Evolutionary conservation across 2,113 vertebrate species (phyloP), one percentile per base, ranked within the genome.

Genomic region (Donacobius atricapilla): DNA sequence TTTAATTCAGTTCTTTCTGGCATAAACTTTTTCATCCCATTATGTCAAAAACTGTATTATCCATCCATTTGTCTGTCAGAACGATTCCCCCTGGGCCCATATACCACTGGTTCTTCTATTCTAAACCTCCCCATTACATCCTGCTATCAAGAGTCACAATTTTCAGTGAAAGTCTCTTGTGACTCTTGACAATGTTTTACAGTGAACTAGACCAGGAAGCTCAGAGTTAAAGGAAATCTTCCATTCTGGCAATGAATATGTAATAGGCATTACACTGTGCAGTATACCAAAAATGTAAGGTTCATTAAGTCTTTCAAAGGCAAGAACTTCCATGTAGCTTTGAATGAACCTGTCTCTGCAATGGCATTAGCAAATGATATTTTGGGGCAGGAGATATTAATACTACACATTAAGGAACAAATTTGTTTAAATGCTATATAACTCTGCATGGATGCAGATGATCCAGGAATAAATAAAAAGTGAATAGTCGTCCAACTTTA

Each of bases 1-100:
- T 98, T 98, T 98, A 98, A 98, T 98, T 98, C 97, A 97, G 97
- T 98, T 97, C 98, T 98, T 98, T 98, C 98, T 98, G 97, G 97
- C 96, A 98, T 98, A 98, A 98, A 98, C 97, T 98, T 98, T 97
- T 98, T 98, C 97, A 98, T 98, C 96, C 98, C 97, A 98, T 98
- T 98, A 98, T 98, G 98, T 98, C 98, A 98, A 98, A 98, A 98
- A 98, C 96, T 97, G 97, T 98, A 98, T 98, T 98, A 98, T 98
- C 97, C 97, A 98, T 98, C 98, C 98, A 98, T 98, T 98, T 98
- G 98, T 98, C 98, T 98, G 98, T 98, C 98, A 98, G 97, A 98
- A 97, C 69, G 13, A 98, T 97, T 98, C 98, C 98, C 98, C 87
- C 81, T 57, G 97, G 98, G 96, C 97, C 96, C 81, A 98, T 98